Conservation (phyloP, 2,113 vertebrate species). For the Otus sunia region DNA sequence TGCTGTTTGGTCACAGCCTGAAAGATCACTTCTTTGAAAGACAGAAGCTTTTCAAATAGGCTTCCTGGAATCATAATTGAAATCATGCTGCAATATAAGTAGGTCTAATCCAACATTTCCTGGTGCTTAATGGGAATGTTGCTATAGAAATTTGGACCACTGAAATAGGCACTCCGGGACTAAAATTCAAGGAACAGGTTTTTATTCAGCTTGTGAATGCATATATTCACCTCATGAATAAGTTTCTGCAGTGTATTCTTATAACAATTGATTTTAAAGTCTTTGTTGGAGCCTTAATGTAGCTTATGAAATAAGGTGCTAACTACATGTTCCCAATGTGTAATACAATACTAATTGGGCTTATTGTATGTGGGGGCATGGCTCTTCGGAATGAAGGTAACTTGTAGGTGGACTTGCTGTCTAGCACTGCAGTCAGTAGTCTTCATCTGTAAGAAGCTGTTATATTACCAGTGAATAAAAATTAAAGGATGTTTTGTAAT, state of each 20-base stretch:
- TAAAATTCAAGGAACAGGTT: not conserved
- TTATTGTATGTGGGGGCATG: not conserved
- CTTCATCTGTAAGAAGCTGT: not conserved
- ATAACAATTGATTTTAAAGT: not conserved
- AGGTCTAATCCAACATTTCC: slow-evolving; percentile 13
- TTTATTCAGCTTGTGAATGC: not conserved
- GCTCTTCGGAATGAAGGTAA: not conserved
- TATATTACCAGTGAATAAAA: not conserved
- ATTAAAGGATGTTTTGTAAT: not conserved
- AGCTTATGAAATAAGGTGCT: not conserved
- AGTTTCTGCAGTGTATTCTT: not conserved
- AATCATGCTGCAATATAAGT: slow-evolving; percentile 1
- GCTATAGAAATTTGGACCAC: slow-evolving; percentile 50
- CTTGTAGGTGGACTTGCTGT: not conserved
- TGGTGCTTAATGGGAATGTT: slow-evolving; percentile 46
- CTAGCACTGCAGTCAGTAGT: not conserved
- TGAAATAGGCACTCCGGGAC: not conserved
- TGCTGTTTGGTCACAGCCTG: not conserved
- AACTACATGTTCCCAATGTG: not conserved
- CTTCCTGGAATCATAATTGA: slow-evolving; percentile 46
- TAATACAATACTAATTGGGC: not conserved
- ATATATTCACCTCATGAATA: not conserved
- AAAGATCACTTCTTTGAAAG: not conserved
- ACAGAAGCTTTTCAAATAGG: slow-evolving; percentile 7
- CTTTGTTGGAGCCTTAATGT: not conserved